Conservation (phyloP, 2,888 invertebrate species). For the Himalopsyche kuldschensis region DNA sequence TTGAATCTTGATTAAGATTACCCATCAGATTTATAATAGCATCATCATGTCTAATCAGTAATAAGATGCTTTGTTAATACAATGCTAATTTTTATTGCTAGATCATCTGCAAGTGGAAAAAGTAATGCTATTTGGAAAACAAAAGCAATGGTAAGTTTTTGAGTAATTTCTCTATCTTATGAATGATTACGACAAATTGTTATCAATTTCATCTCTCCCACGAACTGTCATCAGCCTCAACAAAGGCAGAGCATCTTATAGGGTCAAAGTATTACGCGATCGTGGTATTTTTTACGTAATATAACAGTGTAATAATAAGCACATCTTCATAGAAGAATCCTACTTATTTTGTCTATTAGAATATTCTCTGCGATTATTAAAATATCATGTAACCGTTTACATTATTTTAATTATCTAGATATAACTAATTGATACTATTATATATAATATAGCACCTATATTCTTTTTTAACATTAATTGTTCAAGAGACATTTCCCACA, state of each 20-base stretch:
- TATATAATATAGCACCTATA: too few species aligned
- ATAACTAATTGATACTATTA: not conserved
- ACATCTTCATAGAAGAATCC: not conserved
- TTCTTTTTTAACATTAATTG: too few species aligned
- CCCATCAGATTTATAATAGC: too few species aligned
- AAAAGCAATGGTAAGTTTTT: not conserved
- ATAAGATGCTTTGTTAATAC: not conserved
- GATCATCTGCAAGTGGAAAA: not conserved
- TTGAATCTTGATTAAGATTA: too few species aligned
- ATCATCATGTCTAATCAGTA: too few species aligned
- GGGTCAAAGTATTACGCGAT: not conserved
- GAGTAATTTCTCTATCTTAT: conserved; percentile 27
- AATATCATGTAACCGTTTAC: not conserved
- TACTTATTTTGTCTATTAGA: not conserved
- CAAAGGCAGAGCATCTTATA: not conserved
- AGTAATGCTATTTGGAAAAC: not conserved
- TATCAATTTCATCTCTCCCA: conserved; percentile 37
- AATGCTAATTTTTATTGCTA: not conserved
- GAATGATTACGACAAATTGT: conserved; percentile 26
- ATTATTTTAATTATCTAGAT: not conserved
- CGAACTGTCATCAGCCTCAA: conserved; percentile 4
- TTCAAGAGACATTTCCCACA: too few species aligned
- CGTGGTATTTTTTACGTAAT: not conserved
- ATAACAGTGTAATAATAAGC: not conserved
- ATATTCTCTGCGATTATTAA: not conserved